A percentile compares a stretch with the other conserved stretches of the same genome.
These are phyloP conservation scores for Synergus itoensis DNA, from an alignment of 2,888 invertebrate genomes.

Conservation along the genomic window DNA sequence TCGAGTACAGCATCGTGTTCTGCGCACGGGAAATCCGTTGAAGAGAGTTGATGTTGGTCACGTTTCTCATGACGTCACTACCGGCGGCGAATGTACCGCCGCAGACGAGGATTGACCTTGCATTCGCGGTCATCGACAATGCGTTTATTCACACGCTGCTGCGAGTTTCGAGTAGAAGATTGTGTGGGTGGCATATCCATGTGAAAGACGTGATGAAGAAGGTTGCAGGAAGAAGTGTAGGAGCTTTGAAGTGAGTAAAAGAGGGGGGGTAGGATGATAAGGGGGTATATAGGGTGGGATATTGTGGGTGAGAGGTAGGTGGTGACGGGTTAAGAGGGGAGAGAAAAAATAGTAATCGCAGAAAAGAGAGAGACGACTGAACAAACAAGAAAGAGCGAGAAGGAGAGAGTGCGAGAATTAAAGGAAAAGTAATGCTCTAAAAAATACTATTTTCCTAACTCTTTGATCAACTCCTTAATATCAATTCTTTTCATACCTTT, in stretches of 20 bases:
- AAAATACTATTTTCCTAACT: neutral
- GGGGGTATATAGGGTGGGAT: neutral
- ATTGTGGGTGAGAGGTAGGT: neutral
- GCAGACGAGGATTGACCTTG: constrained; percentile 56
- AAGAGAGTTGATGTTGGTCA: constrained; percentile 44
- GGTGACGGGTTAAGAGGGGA: neutral
- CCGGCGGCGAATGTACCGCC: constrained; percentile 48
- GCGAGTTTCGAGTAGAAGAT: constrained; percentile 24
- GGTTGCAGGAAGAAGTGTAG: neutral
- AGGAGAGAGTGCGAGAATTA: too few species aligned
- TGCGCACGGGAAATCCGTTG: neutral
- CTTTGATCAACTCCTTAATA: neutral
- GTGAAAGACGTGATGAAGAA: constrained; percentile 18
- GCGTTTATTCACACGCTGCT: constrained; percentile 53
- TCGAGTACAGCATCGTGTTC: too few species aligned
- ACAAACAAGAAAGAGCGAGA: too few species aligned
- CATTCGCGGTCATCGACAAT: constrained; percentile 54
- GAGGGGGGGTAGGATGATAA: neutral
- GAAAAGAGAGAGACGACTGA: too few species aligned
- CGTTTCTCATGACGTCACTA: constrained; percentile 54
- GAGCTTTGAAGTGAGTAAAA: neutral
- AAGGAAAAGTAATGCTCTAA: too few species aligned
- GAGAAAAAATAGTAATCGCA: neutral
- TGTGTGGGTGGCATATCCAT: constrained; percentile 12
- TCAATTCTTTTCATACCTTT: neutral